Base-by-base conservation (phyloP, 2,888 invertebrate genomes). In the Altica lythri region DNA sequence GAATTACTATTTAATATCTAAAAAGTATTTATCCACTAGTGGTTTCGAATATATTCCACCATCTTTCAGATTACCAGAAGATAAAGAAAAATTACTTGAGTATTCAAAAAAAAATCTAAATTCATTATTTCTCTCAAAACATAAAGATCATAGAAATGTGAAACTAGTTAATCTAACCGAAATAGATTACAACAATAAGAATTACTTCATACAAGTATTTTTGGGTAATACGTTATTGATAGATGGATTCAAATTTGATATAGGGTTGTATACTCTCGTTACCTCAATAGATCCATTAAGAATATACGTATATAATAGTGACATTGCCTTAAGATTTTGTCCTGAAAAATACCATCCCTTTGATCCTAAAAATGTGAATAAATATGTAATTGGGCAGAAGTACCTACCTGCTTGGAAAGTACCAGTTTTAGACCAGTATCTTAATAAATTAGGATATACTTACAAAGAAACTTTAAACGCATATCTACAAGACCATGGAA, bases 221-320 rank as follows among this genome's bases (percentile, higher is more conserved):
- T 16, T 34, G 6, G 34, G 16, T 9, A 34, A 14, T 4, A 13
- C 34, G 4, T 14, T 34, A 8, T 34, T 34, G 16, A 6, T 34
- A 8, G 34, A 34, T 14, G 34, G 34, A 16, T 14, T 16, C 9
- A 34, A 34, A 34, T 34, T 34, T 16, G 34, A 34, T 16, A 34
- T 34, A 2, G 34, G 34, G 16, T 2, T 34, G 9, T 34, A 34
- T 34, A 34, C 34, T 6, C 13, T 34, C 14, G 16, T 34, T 9
- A 34, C 34, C 16, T 34, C 34, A 4, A 10, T 34, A 4, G 34
- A 34, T 2, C 34, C 34, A 16, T 34, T 34, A 9, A 34, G 34
- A 16, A 34, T 34, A 8, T 34, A 34, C 16, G 16, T 34, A 1
- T 34, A 34, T 34, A 34, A 34, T 34, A 16, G 16, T 1, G 34